phyloP scores from a whole-genome alignment of 2,888 invertebrate species.

The Dicycla oo region DNA sequence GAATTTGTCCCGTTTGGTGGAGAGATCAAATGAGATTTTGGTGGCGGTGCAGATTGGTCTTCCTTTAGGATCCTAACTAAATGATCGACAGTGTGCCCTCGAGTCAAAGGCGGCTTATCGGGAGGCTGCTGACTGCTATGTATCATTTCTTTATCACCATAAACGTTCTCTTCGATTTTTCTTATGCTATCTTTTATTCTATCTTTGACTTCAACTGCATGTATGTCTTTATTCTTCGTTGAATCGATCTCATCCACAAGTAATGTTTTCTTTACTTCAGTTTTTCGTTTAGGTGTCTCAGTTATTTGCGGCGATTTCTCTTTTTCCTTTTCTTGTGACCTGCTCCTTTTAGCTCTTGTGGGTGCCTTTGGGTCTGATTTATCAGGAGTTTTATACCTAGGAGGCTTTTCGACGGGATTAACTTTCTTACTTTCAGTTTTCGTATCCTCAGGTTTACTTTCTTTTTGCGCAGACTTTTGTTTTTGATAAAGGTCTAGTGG shows the following conservation, averaged over 20 bases:
- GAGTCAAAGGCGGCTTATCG: conserved; percentile 92
- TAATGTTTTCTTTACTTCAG: conserved; percentile 80
- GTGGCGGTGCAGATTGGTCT: conserved; percentile 92
- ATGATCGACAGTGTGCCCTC: conserved; percentile 93
- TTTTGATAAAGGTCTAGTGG: conserved; percentile 84
- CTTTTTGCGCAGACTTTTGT: conserved; percentile 78
- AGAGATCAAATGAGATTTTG: conserved; percentile 91
- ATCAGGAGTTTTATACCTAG: conserved; percentile 82
- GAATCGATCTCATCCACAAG: conserved; percentile 85
- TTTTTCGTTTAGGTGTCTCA: conserved; percentile 86
- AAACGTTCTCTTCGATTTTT: conserved; percentile 87
- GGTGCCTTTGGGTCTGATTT: conserved; percentile 86
- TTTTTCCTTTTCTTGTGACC: conserved; percentile 80
- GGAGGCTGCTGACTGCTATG: conserved; percentile 94
- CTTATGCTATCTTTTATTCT: conserved; percentile 88
- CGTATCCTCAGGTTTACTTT: conserved; percentile 75
- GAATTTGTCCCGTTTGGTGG: conserved; percentile 92
- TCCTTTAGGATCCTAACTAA: conserved; percentile 94
- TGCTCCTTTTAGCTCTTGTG: conserved; percentile 80
- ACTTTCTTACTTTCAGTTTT: conserved; percentile 80
- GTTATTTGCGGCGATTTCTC: conserved; percentile 81
- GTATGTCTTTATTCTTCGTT: conserved; percentile 75
- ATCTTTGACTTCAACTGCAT: conserved; percentile 81
- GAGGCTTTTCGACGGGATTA: conserved; percentile 87
- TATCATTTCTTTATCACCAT: conserved; percentile 91